Evolutionary conservation across 2,888 invertebrate genomes (phyloP).

Genomic region (Pyrochroa serraticornis): DNA sequence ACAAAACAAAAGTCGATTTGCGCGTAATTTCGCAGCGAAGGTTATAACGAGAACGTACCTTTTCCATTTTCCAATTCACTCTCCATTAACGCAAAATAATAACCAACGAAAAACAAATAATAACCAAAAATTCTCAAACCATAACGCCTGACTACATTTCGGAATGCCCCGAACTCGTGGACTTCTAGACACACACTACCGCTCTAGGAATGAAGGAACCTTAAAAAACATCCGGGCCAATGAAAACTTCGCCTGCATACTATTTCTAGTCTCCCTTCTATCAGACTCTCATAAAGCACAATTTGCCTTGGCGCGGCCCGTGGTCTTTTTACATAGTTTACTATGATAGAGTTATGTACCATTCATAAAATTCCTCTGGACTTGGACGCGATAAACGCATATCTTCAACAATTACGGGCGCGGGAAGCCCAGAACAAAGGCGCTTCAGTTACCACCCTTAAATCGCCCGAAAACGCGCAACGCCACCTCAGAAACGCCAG

Average conservation of each 20-base stretch:
- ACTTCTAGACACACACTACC: conserved; percentile 49
- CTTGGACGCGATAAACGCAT: conserved; percentile 23
- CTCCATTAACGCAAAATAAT: conserved; percentile 43
- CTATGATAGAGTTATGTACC: conserved; percentile 50
- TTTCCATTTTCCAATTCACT: conserved; percentile 46
- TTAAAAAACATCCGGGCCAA: conserved; percentile 54
- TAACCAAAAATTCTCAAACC: conserved; percentile 25
- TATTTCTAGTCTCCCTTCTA: conserved; percentile 39
- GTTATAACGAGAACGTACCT: conserved; percentile 40
- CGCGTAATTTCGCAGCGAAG: conserved; percentile 25
- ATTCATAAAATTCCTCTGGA: conserved; percentile 53
- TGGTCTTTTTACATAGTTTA: conserved; percentile 45
- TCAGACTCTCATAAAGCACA: conserved; percentile 44
- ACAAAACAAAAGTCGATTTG: conserved; percentile 26
- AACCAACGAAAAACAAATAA: conserved; percentile 23
- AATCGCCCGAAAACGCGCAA: no score
- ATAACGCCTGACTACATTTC: conserved; percentile 40
- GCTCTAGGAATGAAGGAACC: conserved; percentile 50
- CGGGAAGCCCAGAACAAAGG: conserved; percentile 15
- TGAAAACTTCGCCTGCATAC: conserved; percentile 41
- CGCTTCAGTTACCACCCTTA: not conserved
- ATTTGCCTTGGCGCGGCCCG: conserved; percentile 33
- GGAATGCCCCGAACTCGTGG: conserved; percentile 44
- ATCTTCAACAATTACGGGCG: conserved; percentile 29
- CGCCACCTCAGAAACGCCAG: no score